A percentile compares a stretch with the other conserved stretches of the same genome.
These are phyloP conservation scores for Rhaphigaster nebulosa DNA, from an alignment of 2,888 invertebrate genomes.

Conservation along the genomic window DNA sequence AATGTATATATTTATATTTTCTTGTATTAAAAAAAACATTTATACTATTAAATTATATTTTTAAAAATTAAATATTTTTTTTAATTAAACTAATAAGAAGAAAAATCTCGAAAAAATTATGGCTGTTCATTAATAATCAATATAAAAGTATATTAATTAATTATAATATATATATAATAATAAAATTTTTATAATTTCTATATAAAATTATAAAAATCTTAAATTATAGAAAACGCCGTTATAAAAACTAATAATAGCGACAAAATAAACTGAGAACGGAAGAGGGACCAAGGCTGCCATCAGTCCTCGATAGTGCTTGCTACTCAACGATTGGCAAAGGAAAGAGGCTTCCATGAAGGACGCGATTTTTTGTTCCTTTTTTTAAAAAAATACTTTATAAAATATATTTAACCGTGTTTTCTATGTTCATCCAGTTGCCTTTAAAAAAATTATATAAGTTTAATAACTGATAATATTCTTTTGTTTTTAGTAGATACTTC, in stretches of 20 bases:
- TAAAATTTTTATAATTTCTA: neutral
- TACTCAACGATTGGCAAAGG: neutral
- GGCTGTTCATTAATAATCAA: too few relatives aligned
- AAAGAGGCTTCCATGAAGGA: neutral
- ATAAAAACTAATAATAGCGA: neutral
- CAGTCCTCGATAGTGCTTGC: slow-evolving; percentile 18
- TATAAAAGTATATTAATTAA: too few relatives aligned
- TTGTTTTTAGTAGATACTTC: too few relatives aligned
- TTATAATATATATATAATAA: too few relatives aligned
- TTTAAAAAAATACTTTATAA: neutral
- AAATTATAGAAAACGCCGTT: neutral
- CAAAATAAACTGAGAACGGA: neutral
- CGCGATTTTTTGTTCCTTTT: neutral
- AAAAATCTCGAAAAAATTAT: too few relatives aligned
- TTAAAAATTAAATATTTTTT: too few relatives aligned
- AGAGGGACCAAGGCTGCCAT: neutral
- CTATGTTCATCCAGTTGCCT: neutral
- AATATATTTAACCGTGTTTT: neutral
- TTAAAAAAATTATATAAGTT: neutral
- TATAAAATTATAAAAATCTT: too few relatives aligned
- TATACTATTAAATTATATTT: too few relatives aligned
- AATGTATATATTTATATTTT: too few relatives aligned
- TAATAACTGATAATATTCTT: too few relatives aligned
- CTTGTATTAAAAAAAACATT: too few relatives aligned
- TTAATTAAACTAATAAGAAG: too few relatives aligned